Evolutionary conservation across 2,797 vertebrate genomes (phyloP).

Genomic region (Intellagama lesueurii): DNA sequence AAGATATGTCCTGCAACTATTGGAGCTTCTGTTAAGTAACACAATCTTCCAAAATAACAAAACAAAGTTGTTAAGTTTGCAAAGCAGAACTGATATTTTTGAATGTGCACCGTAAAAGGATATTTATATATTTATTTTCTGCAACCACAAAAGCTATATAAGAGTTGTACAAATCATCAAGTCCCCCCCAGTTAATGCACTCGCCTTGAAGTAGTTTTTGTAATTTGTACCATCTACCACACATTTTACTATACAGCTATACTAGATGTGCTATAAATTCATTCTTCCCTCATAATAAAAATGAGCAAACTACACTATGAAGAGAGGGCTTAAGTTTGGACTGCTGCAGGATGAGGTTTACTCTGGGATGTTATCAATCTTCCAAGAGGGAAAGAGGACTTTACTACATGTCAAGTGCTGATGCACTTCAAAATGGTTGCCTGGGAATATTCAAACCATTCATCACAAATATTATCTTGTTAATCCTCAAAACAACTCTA

Average conservation of each 20-base stretch:
- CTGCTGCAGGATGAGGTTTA: background rate
- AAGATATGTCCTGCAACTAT: background rate
- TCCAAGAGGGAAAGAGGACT: background rate
- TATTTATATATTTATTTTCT: background rate
- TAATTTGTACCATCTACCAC: background rate
- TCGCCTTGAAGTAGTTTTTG: background rate
- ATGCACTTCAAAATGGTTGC: background rate
- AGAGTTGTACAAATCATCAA: background rate
- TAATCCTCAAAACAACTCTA: background rate
- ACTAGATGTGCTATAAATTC: background rate
- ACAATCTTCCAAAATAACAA: background rate
- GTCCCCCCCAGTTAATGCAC: background rate
- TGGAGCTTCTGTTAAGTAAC: background rate
- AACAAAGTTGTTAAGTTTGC: slow-evolving; percentile 4
- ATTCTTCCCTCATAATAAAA: background rate
- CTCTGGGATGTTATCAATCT: background rate
- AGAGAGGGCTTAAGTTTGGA: background rate
- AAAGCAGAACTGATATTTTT: background rate
- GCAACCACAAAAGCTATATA: background rate
- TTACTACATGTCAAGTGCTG: background rate
- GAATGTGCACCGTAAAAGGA: background rate
- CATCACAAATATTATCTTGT: background rate
- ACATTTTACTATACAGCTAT: background rate
- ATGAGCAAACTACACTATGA: background rate
- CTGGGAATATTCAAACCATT: background rate